Evolutionary conservation across 2,113 vertebrate genomes (phyloP).

Genomic region (Hyperopisus bebe): DNA sequence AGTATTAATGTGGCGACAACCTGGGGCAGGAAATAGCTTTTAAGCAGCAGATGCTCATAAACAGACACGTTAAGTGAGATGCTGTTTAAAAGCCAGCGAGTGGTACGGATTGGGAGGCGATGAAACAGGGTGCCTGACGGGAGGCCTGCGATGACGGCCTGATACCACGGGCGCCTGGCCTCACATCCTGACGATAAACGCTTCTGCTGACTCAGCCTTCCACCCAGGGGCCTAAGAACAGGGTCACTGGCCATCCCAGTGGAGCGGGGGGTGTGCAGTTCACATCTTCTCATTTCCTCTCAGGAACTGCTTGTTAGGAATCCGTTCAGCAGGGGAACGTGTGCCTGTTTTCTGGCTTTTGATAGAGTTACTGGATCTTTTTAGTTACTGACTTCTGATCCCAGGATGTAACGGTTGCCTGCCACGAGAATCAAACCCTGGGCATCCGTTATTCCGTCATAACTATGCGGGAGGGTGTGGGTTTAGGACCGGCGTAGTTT

Average conservation of each 20-base stretch:
- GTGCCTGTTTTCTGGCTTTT: neutral
- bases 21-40: neutral
- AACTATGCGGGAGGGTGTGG: neutral
- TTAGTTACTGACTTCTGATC: neutral
- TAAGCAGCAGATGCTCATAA: neutral
- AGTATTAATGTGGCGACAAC: neutral
- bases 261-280: neutral
- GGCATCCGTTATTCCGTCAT: neutral
- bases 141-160: no score
- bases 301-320: neutral
- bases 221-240: neutral
- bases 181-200: neutral
- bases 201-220: neutral
- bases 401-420: neutral
- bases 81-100: neutral
- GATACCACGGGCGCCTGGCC: neutral
- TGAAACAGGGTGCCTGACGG: neutral
- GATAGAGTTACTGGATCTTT: neutral
- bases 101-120: neutral
- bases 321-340: neutral
- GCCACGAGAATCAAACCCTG: neutral
- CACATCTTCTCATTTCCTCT: neutral
- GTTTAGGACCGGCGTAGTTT: neutral
- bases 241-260: neutral
- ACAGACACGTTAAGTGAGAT: neutral